Evolutionary conservation across 2,797 vertebrate genomes (phyloP).

Genomic region (Parauchenoglanis punctatus): DNA sequence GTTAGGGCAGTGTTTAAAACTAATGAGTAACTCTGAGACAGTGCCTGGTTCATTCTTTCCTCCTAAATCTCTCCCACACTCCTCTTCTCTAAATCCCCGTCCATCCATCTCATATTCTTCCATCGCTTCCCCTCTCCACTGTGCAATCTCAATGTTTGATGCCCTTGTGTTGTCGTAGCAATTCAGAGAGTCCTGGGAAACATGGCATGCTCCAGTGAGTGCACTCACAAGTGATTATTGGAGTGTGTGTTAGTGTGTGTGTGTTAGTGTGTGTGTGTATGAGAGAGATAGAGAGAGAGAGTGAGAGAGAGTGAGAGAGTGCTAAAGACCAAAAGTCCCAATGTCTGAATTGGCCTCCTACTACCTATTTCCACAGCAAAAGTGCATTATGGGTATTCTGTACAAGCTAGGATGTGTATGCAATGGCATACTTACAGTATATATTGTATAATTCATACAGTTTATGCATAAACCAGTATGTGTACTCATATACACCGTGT

Average conservation of each 20-base stretch:
- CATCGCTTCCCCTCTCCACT: conserved; percentile 17
- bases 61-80: conserved; percentile 33
- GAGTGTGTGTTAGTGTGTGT: conserved; percentile 40
- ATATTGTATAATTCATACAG: background rate
- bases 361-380: background rate
- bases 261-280: conserved; percentile 19
- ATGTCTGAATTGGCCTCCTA: background rate
- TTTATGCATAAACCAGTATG: background rate
- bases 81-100: background rate
- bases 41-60: conserved; percentile 18
- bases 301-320: conserved; percentile 23
- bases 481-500: background rate
- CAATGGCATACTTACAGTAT: background rate
- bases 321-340: background rate
- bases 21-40: conserved; percentile 11
- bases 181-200: conserved; percentile 51
- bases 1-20: background rate
- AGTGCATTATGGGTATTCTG: background rate
- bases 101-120: conserved; percentile 22
- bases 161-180: conserved; percentile 52
- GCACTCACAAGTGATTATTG: conserved; percentile 41
- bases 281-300: conserved; percentile 22
- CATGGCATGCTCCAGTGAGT: conserved; percentile 48
- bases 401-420: background rate
- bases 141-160: conserved; percentile 42